Percentiles rank a stretch among this genome's conserved stretches.
phyloP scores from a whole-genome alignment of 2,113 vertebrate genomes.

The Eolophus roseicapilla region DNA sequence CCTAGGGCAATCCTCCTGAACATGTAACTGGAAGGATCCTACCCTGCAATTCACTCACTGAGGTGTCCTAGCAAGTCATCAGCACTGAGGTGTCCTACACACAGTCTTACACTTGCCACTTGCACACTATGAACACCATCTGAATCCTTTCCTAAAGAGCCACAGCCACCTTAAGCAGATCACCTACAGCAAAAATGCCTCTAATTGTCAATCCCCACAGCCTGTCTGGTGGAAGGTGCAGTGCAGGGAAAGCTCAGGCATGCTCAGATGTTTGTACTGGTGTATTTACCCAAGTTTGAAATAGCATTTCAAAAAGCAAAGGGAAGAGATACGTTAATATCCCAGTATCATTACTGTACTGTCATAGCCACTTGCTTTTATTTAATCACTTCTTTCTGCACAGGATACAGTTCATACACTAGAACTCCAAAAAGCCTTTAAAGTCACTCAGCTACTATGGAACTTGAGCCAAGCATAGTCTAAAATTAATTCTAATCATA shows the following conservation, averaged over 20 bases:
- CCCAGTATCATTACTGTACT: not conserved
- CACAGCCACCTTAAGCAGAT: not conserved
- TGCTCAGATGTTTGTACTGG: not conserved
- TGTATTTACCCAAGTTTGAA: not conserved
- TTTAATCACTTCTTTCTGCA: not conserved
- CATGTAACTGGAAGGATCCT: not conserved
- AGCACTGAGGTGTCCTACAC: not conserved
- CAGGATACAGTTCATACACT: not conserved
- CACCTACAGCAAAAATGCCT: not conserved
- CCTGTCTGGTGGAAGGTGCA: not conserved
- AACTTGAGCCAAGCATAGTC: not conserved
- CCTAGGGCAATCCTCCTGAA: not conserved
- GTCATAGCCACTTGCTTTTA: not conserved
- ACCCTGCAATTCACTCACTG: not conserved
- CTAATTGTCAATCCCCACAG: not conserved
- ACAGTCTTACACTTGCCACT: not conserved
- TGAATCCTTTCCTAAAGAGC: not conserved
- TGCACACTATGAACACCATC: not conserved
- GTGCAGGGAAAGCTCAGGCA: not conserved
- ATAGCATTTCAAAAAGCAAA: not conserved
- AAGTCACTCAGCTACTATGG: not conserved
- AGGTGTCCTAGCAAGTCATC: not conserved
- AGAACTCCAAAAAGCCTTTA: not conserved
- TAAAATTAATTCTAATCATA: not conserved
- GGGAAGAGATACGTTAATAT: not conserved